These are phyloP conservation scores for Hystrix cristata DNA, from an alignment of 2,113 vertebrate species.

Conservation along the genomic window DNA sequence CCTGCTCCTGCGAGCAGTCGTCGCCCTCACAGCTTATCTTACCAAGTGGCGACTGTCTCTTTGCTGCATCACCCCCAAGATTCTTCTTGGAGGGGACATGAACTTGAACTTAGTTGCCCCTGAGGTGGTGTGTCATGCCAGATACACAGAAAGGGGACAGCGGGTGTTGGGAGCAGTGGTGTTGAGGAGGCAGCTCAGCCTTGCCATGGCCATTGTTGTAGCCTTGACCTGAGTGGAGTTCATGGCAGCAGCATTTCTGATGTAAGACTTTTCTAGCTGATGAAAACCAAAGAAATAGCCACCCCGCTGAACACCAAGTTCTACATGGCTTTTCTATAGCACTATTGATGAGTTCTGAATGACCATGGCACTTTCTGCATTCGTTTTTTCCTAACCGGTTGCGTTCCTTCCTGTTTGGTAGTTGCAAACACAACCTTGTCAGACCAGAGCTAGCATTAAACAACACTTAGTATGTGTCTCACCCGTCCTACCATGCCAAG, in stretches of 20 bases:
- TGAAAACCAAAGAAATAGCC: background rate
- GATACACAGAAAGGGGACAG: background rate
- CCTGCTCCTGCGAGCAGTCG: background rate
- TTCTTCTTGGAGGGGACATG: background rate
- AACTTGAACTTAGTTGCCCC: background rate
- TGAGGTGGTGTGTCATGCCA: rapidly evolving
- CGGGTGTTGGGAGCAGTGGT: background rate
- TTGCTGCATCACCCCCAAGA: background rate
- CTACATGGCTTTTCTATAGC: background rate
- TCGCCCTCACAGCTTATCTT: background rate
- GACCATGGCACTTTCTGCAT: background rate
- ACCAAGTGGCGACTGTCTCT: background rate
- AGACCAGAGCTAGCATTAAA: background rate
- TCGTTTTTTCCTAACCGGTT: conserved; percentile 14
- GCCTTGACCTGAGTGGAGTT: background rate
- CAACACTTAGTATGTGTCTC: background rate
- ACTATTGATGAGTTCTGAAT: background rate
- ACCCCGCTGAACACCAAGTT: background rate
- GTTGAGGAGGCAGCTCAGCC: background rate
- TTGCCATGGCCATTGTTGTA: background rate
- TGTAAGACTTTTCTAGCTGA: background rate
- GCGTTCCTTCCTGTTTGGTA: background rate
- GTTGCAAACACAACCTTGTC: background rate
- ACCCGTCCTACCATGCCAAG: background rate
- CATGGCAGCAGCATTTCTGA: background rate